Base-by-base conservation (phyloP, 1,140 invertebrate species). In the Halyomorpha halys region DNA sequence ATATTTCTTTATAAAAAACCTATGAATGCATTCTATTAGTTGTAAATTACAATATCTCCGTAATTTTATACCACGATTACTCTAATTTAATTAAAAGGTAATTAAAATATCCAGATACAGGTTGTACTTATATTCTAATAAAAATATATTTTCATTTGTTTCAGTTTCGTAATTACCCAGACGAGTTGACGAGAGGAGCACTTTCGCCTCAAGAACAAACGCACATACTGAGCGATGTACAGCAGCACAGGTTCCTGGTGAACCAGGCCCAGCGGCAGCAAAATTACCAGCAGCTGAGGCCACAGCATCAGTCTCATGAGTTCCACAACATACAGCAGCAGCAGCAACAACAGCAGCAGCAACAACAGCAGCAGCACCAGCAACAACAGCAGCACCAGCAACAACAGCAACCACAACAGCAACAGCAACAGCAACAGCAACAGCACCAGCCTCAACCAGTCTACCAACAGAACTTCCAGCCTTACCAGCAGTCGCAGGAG, bases 181-280 rank as follows among this genome's bases (percentile, higher is more conserved):
- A 68, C 14, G 69, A 70, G 53, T 61, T 66, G 13, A 66, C 66
- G 15, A 67, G 68, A 61, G 59, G 65, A 14, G 59, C 60, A 19
- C 65, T 72, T 14, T 72, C 71, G 13, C 67, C 71, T 2, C 67
- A 64, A n/a, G 69, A 72, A 61, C 71, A 72, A 51, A 61, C 63
- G 1, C 70, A 72, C 49, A 72, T 72, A 18, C 63, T 71, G 3
- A 69, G 66, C 15, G 71, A 72, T 53, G 66, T 72, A n/a, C 71
- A 71, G 44, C 70, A 72, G 44, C 65, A 67, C 54, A 64, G 70
- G 61, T 69, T 69, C 23, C 61, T 61, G 34, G 54, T 66, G 34
- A 60, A 60, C n/a, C 39, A n/a, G 14, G 18, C 30, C 1, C 59
- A 60, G 19, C 27, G 59, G 19, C 59, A 60, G 30, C 53, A 56